A percentile compares a stretch with the other conserved stretches of the same genome.
These are phyloP conservation scores for Enteromius treurensis DNA, from an alignment of 2,797 vertebrate species.

Conservation along the genomic window DNA sequence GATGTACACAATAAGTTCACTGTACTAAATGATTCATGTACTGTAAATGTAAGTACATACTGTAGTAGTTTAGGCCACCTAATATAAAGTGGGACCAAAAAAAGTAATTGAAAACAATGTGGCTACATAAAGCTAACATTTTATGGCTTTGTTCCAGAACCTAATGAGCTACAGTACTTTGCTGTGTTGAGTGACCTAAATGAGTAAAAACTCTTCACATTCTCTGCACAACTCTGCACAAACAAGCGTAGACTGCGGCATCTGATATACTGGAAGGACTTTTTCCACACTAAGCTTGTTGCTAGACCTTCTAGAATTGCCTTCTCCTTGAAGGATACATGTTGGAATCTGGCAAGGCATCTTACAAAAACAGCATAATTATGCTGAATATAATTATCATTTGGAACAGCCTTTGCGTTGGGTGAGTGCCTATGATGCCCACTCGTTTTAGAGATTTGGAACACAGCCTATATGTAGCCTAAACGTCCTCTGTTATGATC, in stretches of 20 bases:
- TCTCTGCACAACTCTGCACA: no score
- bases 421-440: background rate
- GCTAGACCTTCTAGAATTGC: background rate
- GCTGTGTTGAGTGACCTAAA: background rate
- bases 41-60: no score
- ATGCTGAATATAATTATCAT: slow-evolving; percentile 14
- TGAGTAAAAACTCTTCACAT: background rate
- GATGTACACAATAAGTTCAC: no score
- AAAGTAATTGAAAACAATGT: no score
- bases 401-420: background rate
- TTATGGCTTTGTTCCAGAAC: background rate
- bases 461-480: background rate
- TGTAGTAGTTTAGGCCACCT: no score
- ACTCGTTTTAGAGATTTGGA: background rate
- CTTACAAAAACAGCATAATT: background rate
- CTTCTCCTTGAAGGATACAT: background rate
- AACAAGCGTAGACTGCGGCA: background rate
- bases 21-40: no score
- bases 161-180: background rate
- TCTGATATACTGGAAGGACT: background rate
- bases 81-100: no score
- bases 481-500: background rate
- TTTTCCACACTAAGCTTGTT: background rate
- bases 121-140: background rate
- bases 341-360: background rate